Conservation (phyloP, 1,140 invertebrate genomes). For the Babylonia areolata region DNA sequence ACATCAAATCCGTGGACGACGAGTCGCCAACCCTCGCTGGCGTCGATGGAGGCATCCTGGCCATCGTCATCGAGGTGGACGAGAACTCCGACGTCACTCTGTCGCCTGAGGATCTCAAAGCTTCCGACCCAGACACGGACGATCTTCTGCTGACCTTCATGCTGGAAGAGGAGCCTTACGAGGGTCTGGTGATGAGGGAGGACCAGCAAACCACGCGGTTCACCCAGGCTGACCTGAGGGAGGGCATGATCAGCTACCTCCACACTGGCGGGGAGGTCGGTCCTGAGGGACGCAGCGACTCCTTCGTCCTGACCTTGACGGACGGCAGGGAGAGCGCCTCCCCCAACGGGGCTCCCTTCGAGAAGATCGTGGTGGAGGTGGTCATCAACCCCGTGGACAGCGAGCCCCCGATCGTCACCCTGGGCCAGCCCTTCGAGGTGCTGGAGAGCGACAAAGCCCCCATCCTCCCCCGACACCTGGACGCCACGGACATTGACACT, state of each 20-base stretch:
- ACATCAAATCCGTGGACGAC: constrained; percentile 70
- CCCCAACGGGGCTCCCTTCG: constrained; percentile 65
- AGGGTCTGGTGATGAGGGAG: constrained; percentile 66
- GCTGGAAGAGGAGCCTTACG: constrained; percentile 61
- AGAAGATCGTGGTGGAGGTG: constrained; percentile 67
- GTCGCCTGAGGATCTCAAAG: constrained; percentile 64
- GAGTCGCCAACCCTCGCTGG: constrained; percentile 66
- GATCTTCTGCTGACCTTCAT: constrained; percentile 68
- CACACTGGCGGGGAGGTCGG: constrained; percentile 74
- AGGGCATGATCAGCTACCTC: constrained; percentile 67
- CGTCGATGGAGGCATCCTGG: constrained; percentile 55
- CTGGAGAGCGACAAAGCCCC: constrained; percentile 71
- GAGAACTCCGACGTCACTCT: constrained; percentile 65
- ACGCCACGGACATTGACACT: constrained; percentile 73
- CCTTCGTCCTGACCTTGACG: constrained; percentile 70
- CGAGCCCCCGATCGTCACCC: constrained; percentile 58
- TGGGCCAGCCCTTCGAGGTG: constrained; percentile 66
- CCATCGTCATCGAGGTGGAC: constrained; percentile 61
- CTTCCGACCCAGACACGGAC: constrained; percentile 72
- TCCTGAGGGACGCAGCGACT: constrained; percentile 57
- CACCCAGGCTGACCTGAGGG: constrained; percentile 70
- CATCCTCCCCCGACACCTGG: constrained; percentile 71
- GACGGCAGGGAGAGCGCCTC: constrained; percentile 66
- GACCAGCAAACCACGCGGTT: constrained; percentile 65
- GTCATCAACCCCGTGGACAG: constrained; percentile 73